Percentiles rank a stretch among this genome's conserved stretches.
These are phyloP conservation scores for Dendrocincla tyrannina DNA, from an alignment of 2,797 vertebrate species.

Conservation along the genomic window DNA sequence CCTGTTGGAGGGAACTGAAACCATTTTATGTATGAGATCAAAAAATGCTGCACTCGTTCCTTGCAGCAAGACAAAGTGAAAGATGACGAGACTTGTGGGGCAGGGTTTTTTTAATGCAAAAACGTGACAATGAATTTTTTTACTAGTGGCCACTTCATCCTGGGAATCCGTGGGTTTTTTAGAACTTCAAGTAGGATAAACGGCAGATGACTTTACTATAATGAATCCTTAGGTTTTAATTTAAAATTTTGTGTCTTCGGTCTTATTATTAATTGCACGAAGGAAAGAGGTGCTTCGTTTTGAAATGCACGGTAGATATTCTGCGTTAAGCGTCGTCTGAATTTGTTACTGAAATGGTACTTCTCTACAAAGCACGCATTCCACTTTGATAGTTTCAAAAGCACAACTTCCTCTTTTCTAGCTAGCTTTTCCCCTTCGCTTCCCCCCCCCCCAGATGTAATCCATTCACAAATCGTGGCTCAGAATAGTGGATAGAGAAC, in stretches of 20 bases:
- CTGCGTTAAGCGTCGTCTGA: background rate
- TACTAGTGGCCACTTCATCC: background rate
- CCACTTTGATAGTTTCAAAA: conserved; percentile 3
- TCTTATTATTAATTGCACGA: background rate
- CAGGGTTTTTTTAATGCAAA: background rate
- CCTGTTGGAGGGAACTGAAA: background rate
- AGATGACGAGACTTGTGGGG: background rate
- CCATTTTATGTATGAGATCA: background rate
- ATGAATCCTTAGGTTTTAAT: background rate
- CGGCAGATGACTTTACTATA: background rate
- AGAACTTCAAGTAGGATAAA: background rate
- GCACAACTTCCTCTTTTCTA: conserved; percentile 33
- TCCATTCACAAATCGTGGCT: conserved; percentile 41
- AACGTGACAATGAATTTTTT: background rate
- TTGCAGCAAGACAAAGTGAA: conserved; percentile 18
- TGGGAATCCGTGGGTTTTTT: background rate
- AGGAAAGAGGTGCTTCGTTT: background rate
- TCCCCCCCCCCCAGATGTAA: background rate
- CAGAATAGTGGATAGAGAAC: background rate
- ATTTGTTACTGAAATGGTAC: background rate
- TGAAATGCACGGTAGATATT: background rate
- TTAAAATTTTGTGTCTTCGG: background rate
- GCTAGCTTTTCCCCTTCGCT: background rate
- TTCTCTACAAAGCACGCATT: background rate
- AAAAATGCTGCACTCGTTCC: background rate